Conservation (phyloP, 2,888 invertebrate species). For the Agonopterix alstromeriana region DNA sequence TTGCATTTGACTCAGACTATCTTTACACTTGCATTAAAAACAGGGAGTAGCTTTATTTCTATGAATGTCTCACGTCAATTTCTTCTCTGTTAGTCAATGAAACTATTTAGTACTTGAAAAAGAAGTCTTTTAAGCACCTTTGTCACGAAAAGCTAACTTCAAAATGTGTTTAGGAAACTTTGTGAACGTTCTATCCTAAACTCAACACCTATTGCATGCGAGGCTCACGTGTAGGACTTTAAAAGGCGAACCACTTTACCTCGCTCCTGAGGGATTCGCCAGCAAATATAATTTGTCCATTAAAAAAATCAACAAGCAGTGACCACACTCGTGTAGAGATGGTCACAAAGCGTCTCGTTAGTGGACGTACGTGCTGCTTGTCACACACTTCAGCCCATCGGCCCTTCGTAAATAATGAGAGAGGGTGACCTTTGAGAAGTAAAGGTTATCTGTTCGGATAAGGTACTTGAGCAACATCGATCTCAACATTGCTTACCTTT, state of each 20-base stretch:
- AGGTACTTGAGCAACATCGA: slow-evolving; percentile 35
- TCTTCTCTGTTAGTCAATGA: too few species aligned
- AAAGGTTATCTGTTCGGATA: slow-evolving; percentile 29
- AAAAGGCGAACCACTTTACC: slow-evolving; percentile 43
- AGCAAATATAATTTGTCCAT: slow-evolving; percentile 72
- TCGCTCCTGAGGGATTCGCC: slow-evolving; percentile 45
- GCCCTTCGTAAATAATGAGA: slow-evolving; percentile 76
- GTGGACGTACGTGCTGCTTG: slow-evolving; percentile 70
- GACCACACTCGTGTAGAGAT: slow-evolving; percentile 66
- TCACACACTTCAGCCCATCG: slow-evolving; percentile 71
- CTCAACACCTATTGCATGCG: slow-evolving; percentile 45
- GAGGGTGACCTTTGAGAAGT: slow-evolving; percentile 49
- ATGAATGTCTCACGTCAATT: too few species aligned
- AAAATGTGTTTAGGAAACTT: slow-evolving; percentile 14
- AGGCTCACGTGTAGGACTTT: slow-evolving; percentile 48
- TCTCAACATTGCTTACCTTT: background rate
- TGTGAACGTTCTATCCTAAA: slow-evolving; percentile 14
- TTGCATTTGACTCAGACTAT: background rate
- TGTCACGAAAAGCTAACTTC: slow-evolving; percentile 10
- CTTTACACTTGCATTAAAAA: too few species aligned
- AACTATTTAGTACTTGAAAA: too few species aligned
- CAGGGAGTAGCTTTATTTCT: too few species aligned
- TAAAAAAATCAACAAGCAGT: slow-evolving; percentile 71
- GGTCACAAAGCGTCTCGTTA: slow-evolving; percentile 77
- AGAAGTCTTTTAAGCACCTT: background rate